These are phyloP conservation scores for Abscondita cerata DNA, from an alignment of 2,888 invertebrate genomes.

Conservation along the genomic window DNA sequence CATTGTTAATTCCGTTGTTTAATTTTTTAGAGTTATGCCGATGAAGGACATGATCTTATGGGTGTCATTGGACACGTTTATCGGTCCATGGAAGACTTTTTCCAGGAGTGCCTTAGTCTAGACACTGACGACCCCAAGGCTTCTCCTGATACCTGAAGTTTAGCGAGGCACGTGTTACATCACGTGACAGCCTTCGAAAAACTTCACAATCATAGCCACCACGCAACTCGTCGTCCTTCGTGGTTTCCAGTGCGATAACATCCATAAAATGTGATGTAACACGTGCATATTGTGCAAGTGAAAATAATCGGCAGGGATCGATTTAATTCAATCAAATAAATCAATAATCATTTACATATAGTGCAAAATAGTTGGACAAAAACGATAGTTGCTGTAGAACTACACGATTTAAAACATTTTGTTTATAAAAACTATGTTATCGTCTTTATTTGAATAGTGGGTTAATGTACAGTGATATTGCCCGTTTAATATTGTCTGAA, in stretches of 20 bases:
- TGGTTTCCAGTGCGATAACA: constrained; percentile 44
- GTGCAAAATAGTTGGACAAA: constrained; percentile 34
- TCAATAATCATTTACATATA: constrained; percentile 37
- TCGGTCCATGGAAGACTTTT: constrained; percentile 91
- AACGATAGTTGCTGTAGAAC: constrained; percentile 32
- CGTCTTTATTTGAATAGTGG: constrained; percentile 27
- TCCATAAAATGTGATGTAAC: constrained; percentile 39
- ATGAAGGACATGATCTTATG: constrained; percentile 83
- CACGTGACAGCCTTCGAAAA: constrained; percentile 36
- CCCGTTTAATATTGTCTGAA: constrained; percentile 26
- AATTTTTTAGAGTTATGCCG: constrained; percentile 82
- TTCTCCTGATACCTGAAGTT: constrained; percentile 61
- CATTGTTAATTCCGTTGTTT: not conserved
- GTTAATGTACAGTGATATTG: constrained; percentile 30
- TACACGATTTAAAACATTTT: constrained; percentile 26
- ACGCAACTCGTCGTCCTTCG: constrained; percentile 36
- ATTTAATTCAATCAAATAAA: constrained; percentile 36
- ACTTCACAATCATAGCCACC: constrained; percentile 36
- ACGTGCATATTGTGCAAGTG: constrained; percentile 29
- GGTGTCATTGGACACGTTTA: constrained; percentile 92
- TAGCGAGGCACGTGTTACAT: constrained; percentile 31
- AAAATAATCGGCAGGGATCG: constrained; percentile 37
- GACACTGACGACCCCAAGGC: constrained; percentile 78
- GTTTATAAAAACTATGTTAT: constrained; percentile 21
- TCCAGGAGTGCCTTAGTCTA: constrained; percentile 88